Conservation (phyloP, 2,797 vertebrate genomes). For the Discoglossus pictus region DNA sequence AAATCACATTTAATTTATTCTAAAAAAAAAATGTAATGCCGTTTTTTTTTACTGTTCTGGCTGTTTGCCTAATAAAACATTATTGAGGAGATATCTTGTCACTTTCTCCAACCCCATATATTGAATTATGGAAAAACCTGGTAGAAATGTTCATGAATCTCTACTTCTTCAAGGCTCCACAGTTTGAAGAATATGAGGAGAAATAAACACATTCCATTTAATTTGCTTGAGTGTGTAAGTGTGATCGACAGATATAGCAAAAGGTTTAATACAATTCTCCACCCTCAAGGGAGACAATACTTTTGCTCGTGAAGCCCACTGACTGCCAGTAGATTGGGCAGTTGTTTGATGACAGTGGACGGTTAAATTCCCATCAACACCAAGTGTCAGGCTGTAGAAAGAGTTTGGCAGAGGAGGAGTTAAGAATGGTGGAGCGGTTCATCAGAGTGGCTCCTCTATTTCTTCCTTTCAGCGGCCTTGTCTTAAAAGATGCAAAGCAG, state of each 20-base stretch:
- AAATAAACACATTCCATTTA: constrained; percentile 13
- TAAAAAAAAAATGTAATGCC: too few species aligned
- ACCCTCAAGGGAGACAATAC: constrained; percentile 21
- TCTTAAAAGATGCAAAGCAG: not conserved
- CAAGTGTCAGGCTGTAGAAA: too few species aligned
- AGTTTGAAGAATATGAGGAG: constrained; percentile 1
- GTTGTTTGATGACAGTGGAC: not conserved
- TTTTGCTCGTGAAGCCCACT: constrained; percentile 26
- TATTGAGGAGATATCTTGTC: too few species aligned
- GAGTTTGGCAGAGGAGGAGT: not conserved
- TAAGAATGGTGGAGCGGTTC: not conserved
- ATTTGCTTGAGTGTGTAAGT: constrained; percentile 11
- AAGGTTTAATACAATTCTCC: constrained; percentile 32
- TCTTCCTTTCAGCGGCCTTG: not conserved
- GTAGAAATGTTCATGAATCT: constrained; percentile 14
- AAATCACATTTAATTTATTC: too few species aligned
- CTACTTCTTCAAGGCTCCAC: not conserved
- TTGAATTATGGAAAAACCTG: too few species aligned
- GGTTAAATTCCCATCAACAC: not conserved
- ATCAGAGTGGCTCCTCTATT: not conserved
- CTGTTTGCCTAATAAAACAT: too few species aligned
- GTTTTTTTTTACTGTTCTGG: too few species aligned
- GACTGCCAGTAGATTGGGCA: not conserved
- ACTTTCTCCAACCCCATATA: too few species aligned
- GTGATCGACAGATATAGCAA: not conserved